These are phyloP conservation scores for Aricia artaxerxes DNA, from an alignment of 2,888 invertebrate species.

Conservation along the genomic window DNA sequence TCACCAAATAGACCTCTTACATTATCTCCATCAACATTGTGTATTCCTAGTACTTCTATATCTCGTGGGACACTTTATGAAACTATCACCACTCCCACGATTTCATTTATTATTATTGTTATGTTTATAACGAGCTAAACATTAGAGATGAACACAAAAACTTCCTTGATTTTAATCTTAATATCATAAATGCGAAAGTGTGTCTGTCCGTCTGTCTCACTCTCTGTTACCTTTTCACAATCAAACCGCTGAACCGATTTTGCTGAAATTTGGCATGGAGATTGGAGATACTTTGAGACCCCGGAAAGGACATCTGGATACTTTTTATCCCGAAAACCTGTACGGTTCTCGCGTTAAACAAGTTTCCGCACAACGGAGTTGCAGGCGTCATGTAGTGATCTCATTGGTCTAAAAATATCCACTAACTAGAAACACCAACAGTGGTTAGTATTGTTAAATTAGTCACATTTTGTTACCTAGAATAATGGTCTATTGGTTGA, in stretches of 20 bases:
- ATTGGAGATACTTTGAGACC: no score
- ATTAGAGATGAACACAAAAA: background rate
- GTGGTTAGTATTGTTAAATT: background rate
- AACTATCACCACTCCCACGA: background rate
- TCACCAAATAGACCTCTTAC: no score
- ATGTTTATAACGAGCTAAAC: background rate
- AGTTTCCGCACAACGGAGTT: no score
- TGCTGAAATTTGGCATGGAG: no score
- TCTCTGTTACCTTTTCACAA: no score
- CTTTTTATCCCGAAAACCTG: no score
- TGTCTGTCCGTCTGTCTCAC: no score
- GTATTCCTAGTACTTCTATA: background rate
- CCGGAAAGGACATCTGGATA: no score
- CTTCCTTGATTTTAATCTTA: background rate
- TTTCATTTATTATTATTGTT: background rate
- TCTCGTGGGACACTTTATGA: conserved; percentile 3
- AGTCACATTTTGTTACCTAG: background rate
- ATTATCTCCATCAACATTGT: background rate
- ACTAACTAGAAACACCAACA: background rate
- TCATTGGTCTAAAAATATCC: background rate
- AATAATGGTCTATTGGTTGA: background rate
- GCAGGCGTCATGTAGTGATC: background rate
- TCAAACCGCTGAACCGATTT: no score
- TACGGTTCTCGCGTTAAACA: no score
- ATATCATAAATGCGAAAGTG: no score